Evolutionary conservation across 2,113 vertebrate genomes (phyloP).

Genomic region (Oreotrochilus melanogaster): DNA sequence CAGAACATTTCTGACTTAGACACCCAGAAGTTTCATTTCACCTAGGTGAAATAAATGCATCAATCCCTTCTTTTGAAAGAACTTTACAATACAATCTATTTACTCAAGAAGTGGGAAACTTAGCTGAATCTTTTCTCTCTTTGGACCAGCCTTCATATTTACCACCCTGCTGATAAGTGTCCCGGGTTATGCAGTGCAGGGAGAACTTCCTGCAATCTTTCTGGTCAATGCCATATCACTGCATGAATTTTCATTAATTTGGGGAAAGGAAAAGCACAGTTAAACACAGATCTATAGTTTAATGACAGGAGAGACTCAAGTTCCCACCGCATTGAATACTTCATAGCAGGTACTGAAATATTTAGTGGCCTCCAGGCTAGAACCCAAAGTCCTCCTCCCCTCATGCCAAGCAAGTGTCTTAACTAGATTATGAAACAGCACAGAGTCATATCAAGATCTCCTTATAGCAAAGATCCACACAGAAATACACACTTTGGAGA

Average conservation of each 20-base stretch:
- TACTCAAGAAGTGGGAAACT: not conserved
- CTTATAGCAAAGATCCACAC: not conserved
- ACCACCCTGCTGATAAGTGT: not conserved
- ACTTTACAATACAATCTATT: not conserved
- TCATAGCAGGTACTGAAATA: conserved; percentile 43
- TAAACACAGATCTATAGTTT: conserved; percentile 15
- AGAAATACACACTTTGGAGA: not conserved
- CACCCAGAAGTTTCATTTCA: not conserved
- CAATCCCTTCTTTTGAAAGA: not conserved
- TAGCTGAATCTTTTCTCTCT: not conserved
- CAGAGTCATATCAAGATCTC: not conserved
- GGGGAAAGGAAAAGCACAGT: not conserved
- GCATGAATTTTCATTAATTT: not conserved
- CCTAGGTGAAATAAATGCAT: not conserved
- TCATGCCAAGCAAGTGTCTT: not conserved
- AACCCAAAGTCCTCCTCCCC: not conserved
- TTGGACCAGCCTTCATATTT: not conserved
- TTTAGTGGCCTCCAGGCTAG: conserved; percentile 7
- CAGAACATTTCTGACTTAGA: not conserved
- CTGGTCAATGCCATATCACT: not conserved
- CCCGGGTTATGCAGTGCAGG: not conserved
- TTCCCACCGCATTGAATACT: not conserved
- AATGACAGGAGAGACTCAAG: not conserved
- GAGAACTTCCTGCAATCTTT: not conserved
- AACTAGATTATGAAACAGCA: not conserved